Evolutionary conservation across 2,888 invertebrate genomes (phyloP), one percentile per base, ranked within the genome.

Genomic region (Tenthredo livida): DNA sequence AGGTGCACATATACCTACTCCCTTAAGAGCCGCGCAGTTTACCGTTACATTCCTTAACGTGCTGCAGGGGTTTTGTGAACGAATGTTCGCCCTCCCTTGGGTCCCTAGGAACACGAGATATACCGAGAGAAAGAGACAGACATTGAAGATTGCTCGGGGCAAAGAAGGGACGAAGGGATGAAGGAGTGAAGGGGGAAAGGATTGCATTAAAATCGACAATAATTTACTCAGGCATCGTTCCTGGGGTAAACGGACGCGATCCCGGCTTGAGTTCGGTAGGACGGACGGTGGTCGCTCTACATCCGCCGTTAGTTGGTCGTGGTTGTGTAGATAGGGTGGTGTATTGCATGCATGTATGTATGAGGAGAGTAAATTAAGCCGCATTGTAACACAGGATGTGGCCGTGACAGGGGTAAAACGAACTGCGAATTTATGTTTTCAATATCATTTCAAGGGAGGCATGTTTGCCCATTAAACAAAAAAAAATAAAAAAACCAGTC

Each of bases 301-400:
- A 83, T 83, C 83, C 83, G 83, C 47, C 21, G 50, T 77, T 67
- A 2, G 75, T 67, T 67, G 40, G 77, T 85, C 47, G 25, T 82
- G n/a, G 80, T 82, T 61, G 83, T 33, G 84, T 40, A 85, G 70
- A 83, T 40, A 77, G 85, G 70, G 70, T 80, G 85, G 86, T 84
- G 88, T 89, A 88, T 89, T 89, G 85, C 89, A 88, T 89, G 87
- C 88, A 89, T 89, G 86, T 87, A 89, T 89, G 88, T 87, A 89
- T 89, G 89, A 89, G 86, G 87, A 86, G 61, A 86, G 87, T 87
- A 87, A 89, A 89, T 89, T 88, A 89, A 89, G 88, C 88, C 87
- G 86, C 86, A 72, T 85, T 82, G 85, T 85, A 85, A 82, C 82
- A 80, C 67, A 80, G 85, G 85, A 85, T 80, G 85, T 85, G 80